phyloP scores from a whole-genome alignment of 1,140 invertebrate species.

The Babylonia areolata region DNA sequence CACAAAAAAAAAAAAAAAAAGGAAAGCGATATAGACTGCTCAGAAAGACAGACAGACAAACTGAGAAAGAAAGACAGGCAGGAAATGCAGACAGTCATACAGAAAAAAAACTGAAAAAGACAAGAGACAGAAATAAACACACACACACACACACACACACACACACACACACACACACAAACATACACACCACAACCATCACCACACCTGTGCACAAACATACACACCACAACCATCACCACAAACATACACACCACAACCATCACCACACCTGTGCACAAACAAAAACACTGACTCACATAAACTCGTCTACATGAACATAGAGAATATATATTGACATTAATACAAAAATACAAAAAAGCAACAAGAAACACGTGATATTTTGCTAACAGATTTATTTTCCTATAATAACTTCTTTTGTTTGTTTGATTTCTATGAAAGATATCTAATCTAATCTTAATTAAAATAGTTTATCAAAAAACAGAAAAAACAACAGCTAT shows the following conservation, averaged over 20 bases:
- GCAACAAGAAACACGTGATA: not conserved
- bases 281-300: not conserved
- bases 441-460: no score
- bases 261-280: not conserved
- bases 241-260: not conserved
- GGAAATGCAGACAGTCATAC: no score
- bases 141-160: not conserved
- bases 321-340: no score
- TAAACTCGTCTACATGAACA: no score
- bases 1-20: not conserved
- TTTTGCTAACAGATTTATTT: not conserved
- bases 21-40: no score
- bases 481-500: no score
- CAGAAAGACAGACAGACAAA: no score
- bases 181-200: constrained; percentile 1
- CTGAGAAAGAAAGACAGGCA: not conserved
- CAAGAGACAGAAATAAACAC: not conserved
- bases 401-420: not conserved
- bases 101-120: no score
- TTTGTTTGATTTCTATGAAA: no score
- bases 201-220: not conserved
- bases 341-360: no score
- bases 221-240: no score
- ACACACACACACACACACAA: not conserved
- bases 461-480: no score